Percentiles rank a stretch among this genome's conserved stretches.
These are phyloP conservation scores for Dicerorhinus sumatrensis DNA, from an alignment of 2,113 vertebrate species.

Conservation along the genomic window DNA sequence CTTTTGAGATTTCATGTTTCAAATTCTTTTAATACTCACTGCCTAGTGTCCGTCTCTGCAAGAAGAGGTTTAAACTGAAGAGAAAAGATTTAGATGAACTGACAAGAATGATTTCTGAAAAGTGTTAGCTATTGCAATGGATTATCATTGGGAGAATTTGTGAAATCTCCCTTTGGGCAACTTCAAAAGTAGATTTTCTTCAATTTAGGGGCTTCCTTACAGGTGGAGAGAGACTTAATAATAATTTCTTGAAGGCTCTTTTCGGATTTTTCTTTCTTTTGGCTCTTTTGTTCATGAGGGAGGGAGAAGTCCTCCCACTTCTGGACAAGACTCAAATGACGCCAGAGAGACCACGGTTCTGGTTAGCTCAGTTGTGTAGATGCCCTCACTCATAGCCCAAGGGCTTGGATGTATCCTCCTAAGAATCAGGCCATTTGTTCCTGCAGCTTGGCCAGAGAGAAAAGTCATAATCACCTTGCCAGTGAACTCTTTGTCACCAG, in stretches of 20 bases:
- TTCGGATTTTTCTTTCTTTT: constrained; percentile 4
- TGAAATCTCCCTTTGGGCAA: not conserved
- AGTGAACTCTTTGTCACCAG: not conserved
- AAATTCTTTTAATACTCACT: not conserved
- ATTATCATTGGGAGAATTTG: not conserved
- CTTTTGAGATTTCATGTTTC: not conserved
- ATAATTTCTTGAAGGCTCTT: not conserved
- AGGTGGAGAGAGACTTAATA: not conserved
- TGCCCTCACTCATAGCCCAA: not conserved
- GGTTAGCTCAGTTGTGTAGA: not conserved
- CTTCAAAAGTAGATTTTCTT: not conserved
- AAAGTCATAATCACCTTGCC: not conserved
- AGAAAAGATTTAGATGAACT: not conserved
- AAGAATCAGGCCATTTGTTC: not conserved
- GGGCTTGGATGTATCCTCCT: not conserved
- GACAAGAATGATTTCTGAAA: not conserved
- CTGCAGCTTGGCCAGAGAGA: not conserved
- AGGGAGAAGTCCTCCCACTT: not conserved
- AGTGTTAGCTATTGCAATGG: not conserved
- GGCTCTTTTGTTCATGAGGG: not conserved
- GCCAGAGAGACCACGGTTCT: not conserved
- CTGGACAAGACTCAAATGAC: not conserved
- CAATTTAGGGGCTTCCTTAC: not conserved
- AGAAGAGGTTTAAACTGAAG: not conserved
- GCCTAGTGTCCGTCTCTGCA: not conserved